Conservation (phyloP, 2,888 invertebrate species). For the Orgyia antiqua region DNA sequence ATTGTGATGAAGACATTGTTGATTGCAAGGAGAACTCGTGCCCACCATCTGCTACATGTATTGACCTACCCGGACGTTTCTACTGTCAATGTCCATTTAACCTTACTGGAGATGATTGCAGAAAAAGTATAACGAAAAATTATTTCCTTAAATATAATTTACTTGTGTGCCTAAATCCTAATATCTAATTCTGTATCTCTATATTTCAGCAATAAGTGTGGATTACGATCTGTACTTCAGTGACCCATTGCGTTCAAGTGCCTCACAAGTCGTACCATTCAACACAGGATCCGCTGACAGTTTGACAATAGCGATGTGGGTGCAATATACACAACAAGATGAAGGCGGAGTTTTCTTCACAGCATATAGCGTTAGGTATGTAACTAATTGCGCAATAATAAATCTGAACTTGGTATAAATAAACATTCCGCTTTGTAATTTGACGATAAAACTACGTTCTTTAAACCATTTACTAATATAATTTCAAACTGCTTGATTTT, state of each 20-base stretch:
- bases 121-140: constrained; percentile 83
- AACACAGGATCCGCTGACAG: constrained; percentile 86
- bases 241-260: constrained; percentile 92
- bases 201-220: constrained; percentile 92
- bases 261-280: constrained; percentile 95
- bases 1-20: constrained; percentile 93
- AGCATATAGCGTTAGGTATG: constrained; percentile 90
- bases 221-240: constrained; percentile 98
- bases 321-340: constrained; percentile 94
- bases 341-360: constrained; percentile 97
- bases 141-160: constrained; percentile 2
- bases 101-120: constrained; percentile 96
- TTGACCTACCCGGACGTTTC: constrained; percentile 93
- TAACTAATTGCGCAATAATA: constrained; percentile 2
- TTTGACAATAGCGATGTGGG: constrained; percentile 96
- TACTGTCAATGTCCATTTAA: constrained; percentile 98
- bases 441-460: too few relatives aligned
- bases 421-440: too few relatives aligned
- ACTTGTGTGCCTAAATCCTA: constrained; percentile 4
- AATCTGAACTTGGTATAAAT: too few relatives aligned
- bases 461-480: too few relatives aligned
- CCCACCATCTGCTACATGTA: constrained; percentile 94
- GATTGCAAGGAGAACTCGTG: constrained; percentile 97
- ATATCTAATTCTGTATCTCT: constrained; percentile 8
- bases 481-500: too few relatives aligned